Evolutionary conservation across 2,888 invertebrate genomes (phyloP).

Genomic region (Chymomyza fuscimana): DNA sequence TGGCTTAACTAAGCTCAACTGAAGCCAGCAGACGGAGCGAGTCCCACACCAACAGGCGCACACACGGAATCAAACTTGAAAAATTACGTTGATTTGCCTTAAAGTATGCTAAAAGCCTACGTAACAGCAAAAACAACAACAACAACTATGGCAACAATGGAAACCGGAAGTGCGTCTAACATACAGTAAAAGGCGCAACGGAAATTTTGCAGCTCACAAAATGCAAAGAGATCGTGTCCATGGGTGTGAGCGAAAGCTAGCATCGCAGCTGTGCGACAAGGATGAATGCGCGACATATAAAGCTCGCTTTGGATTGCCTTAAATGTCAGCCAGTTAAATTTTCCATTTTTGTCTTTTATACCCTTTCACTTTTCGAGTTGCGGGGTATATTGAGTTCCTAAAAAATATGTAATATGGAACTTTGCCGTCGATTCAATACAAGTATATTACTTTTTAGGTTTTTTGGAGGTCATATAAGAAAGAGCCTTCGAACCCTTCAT

Average conservation of each 20-base stretch:
- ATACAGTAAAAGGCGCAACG: constrained; percentile 25
- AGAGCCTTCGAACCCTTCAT: too few species aligned
- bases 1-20: constrained; percentile 60
- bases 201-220: constrained; percentile 61
- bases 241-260: not conserved
- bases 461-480: too few species aligned
- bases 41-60: constrained; percentile 36
- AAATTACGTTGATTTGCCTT: constrained; percentile 67
- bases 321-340: constrained; percentile 60
- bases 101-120: constrained; percentile 36
- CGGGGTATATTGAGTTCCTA: too few species aligned
- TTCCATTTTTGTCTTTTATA: constrained; percentile 29
- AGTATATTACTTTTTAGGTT: too few species aligned
- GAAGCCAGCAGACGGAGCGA: constrained; percentile 64
- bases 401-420: too few species aligned
- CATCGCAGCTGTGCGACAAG: not conserved
- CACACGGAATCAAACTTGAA: constrained; percentile 61
- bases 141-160: not conserved
- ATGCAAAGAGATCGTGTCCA: constrained; percentile 31
- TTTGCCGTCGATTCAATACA: too few species aligned
- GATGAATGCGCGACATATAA: not conserved
- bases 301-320: constrained; percentile 24
- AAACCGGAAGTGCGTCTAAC: constrained; percentile 50
- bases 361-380: constrained; percentile 20
- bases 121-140: not conserved